A percentile compares a stretch with the other conserved stretches of the same genome.
Evolutionary conservation across 2,113 vertebrate species (phyloP).

Genomic region (Tauraco erythrolophus): DNA sequence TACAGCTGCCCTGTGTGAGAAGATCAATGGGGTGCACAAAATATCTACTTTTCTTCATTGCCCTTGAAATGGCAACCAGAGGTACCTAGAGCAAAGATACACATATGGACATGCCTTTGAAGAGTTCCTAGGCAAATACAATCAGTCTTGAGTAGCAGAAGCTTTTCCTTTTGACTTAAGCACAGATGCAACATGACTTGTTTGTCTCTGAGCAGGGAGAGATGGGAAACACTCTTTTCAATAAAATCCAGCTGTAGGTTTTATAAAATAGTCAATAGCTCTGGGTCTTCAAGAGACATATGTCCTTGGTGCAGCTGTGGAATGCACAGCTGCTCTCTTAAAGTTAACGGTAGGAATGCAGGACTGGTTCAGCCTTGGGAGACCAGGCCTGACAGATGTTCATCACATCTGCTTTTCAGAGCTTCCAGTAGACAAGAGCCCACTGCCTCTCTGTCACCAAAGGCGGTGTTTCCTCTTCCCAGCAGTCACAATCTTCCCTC

Average conservation of each 20-base stretch:
- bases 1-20: neutral
- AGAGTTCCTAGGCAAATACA: neutral
- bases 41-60: neutral
- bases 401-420: neutral
- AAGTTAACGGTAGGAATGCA: neutral
- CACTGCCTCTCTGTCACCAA: neutral
- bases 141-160: neutral
- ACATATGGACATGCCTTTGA: neutral
- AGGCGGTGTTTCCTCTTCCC: neutral
- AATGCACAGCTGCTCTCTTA: neutral
- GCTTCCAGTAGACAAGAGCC: neutral
- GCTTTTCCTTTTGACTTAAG: neutral
- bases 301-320: neutral
- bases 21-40: neutral
- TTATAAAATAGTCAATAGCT: neutral
- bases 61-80: neutral
- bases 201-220: neutral
- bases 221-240: neutral
- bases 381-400: neutral
- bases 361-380: neutral
- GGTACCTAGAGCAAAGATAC: neutral
- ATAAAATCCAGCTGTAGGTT: neutral
- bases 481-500: neutral
- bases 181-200: neutral
- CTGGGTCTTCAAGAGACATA: neutral